Base-by-base conservation (phyloP, 2,888 invertebrate species). In the Limenitis camilla region DNA sequence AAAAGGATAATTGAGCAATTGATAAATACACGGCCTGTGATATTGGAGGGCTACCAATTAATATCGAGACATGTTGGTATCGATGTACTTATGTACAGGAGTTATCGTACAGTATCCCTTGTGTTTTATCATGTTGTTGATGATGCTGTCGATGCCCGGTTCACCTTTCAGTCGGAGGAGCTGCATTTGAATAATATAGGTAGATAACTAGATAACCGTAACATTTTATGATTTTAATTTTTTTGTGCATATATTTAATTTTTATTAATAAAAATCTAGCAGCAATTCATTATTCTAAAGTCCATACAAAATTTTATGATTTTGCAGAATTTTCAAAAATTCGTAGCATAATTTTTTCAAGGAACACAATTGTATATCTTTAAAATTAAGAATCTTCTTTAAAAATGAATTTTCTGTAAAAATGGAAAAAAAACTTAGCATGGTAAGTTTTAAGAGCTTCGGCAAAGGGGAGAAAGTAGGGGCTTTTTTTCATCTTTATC, bases 101-200 rank as follows among this genome's bases (percentile, higher is more conserved):
- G 77, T 61, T 87, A 87, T 62, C 80, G 88, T 62, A 81, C 85
- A 6, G 86, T 88, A 31, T 81, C 85, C 54, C 79, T 88, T 60
- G 68, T 88, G 49, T 82, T 81, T 66, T 88, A 82, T 64, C 76
- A 76, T 38, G 65, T 88, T 36, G 73, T 71, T 65, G 75, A 72
- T 62, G 87, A 84, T 63, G 78, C 85, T 29, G 73, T 72, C 29
- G 82, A 82, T 58, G 88, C 86, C 52, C 77, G 75, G 49, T 87
- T 88, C 67, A 80, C 77, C n/a, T 86, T 88, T 64, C 82, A 82
- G 64, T 81, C 84, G 6, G 88, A 88, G 64, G 87, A 88, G 61
- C 75, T 88, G 29, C 88, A 88, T 67, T 68, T 85, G 60, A 88
- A 88, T 71, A 81, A 74, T 56, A 83, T 88, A 69, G 88, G 88